Evolutionary conservation across 2,113 vertebrate genomes (phyloP).

Genomic region (Condylura cristata): DNA sequence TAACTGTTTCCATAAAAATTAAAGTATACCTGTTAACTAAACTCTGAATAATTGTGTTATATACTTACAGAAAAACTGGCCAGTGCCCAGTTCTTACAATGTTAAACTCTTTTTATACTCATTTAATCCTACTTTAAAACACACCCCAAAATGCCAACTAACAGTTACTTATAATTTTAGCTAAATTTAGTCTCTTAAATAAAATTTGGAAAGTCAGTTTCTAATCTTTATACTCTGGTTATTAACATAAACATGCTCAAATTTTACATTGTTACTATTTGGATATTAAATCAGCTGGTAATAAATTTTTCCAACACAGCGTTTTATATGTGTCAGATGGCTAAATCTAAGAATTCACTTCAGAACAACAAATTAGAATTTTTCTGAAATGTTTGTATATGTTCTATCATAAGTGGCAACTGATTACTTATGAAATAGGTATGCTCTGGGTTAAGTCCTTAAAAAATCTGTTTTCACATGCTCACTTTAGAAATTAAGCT

Average conservation of each 20-base stretch:
- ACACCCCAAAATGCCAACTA: slow-evolving; percentile 10
- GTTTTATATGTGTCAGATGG: neutral
- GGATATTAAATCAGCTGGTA: neutral
- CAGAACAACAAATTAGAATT: slow-evolving; percentile 43
- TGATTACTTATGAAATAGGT: neutral
- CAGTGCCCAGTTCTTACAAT: neutral
- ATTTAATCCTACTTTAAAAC: neutral
- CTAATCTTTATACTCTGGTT: neutral
- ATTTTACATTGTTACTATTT: neutral
- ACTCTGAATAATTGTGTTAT: slow-evolving; percentile 1
- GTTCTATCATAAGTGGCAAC: neutral
- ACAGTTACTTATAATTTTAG: neutral
- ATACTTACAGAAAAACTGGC: slow-evolving; percentile 7
- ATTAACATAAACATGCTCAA: slow-evolving; percentile 38
- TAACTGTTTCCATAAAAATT: slow-evolving; percentile 8
- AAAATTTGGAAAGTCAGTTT: slow-evolving; percentile 15
- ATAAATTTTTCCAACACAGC: slow-evolving; percentile 3
- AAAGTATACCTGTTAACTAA: slow-evolving; percentile 41
- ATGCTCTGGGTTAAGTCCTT: neutral
- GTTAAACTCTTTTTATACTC: neutral
- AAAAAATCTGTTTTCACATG: neutral
- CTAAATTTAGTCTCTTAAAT: slow-evolving; percentile 26
- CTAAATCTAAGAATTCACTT: slow-evolving; percentile 29
- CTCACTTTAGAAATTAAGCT: slow-evolving; percentile 28
- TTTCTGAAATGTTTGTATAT: neutral